Percentiles rank a stretch among this genome's conserved stretches.
phyloP scores from a whole-genome alignment of 2,113 vertebrate species.

The Rallus limicola region DNA sequence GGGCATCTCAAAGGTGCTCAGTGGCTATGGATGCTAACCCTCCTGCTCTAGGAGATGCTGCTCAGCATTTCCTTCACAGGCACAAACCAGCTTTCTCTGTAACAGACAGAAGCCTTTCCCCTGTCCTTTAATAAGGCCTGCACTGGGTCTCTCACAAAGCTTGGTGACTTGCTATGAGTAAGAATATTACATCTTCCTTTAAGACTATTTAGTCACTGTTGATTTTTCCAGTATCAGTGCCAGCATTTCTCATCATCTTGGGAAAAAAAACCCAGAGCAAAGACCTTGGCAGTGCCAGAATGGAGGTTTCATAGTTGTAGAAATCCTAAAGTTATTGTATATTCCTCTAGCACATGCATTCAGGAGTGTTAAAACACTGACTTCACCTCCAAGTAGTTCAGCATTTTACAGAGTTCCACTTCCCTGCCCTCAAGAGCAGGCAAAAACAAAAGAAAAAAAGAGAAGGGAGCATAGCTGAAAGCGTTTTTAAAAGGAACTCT shows the following conservation, averaged over 20 bases:
- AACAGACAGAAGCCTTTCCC: neutral
- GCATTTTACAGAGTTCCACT: constrained; percentile 9
- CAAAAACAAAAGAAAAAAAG: neutral
- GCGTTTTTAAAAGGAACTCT: neutral
- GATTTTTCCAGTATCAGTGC: constrained; percentile 51
- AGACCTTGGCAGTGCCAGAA: constrained; percentile 24
- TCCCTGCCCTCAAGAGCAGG: neutral
- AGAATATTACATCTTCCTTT: constrained; percentile 57
- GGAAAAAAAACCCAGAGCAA: neutral
- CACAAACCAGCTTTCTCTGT: neutral
- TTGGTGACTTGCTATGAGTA: constrained; percentile 3
- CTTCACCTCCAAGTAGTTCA: constrained; percentile 11
- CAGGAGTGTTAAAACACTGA: neutral
- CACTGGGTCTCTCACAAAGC: neutral
- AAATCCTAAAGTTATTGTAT: neutral
- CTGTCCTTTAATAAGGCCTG: neutral
- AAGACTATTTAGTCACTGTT: constrained; percentile 47
- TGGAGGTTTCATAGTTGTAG: neutral
- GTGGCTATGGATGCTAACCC: fast-evolving
- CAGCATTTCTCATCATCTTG: constrained; percentile 44
- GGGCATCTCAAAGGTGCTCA: too few relatives aligned
- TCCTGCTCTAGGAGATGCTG: neutral
- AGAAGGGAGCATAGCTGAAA: neutral
- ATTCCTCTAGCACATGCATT: constrained; percentile 10
- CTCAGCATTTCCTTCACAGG: neutral